Evolutionary conservation across 1,140 invertebrate genomes (phyloP).

Genomic region (Meloidogyne chitwoodi): DNA sequence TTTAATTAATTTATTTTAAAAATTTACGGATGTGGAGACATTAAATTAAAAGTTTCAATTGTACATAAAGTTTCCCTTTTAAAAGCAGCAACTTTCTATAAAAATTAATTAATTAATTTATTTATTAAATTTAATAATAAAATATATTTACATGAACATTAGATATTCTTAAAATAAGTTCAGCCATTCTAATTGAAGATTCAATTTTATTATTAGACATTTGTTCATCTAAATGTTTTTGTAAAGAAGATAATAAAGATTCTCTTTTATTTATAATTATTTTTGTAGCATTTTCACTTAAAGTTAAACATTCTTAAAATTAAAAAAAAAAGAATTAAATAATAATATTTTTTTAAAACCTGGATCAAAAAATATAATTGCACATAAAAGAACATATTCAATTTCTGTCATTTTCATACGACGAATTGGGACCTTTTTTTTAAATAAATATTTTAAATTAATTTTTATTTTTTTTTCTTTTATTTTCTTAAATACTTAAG

Average conservation of each 20-base stretch:
- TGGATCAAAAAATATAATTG: slow-evolving; percentile 56
- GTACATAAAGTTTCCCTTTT: slow-evolving; percentile 56
- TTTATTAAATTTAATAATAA: not conserved
- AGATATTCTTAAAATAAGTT: slow-evolving; percentile 40
- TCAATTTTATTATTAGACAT: slow-evolving; percentile 18
- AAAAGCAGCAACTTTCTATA: slow-evolving; percentile 59
- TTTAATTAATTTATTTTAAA: not conserved
- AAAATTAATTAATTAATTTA: slow-evolving; percentile 4
- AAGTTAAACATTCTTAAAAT: slow-evolving; percentile 52
- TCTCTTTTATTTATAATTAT: slow-evolving; percentile 42
- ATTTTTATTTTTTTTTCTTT: no score
- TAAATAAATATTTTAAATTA: not conserved
- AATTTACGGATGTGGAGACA: slow-evolving; percentile 53
- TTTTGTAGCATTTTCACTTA: slow-evolving; percentile 39
- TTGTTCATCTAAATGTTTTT: slow-evolving; percentile 36
- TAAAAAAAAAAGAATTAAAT: slow-evolving; percentile 3
- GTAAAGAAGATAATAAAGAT: slow-evolving; percentile 34
- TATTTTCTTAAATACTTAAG: no score
- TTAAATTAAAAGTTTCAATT: slow-evolving; percentile 59
- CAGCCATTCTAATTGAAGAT: slow-evolving; percentile 39
- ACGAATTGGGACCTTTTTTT: slow-evolving; percentile 41
- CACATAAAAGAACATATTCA: slow-evolving; percentile 55
- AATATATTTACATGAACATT: slow-evolving; percentile 47
- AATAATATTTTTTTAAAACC: slow-evolving; percentile 37
- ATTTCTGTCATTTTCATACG: slow-evolving; percentile 49